Evolutionary conservation across 2,797 vertebrate species (phyloP).

Genomic region (Phalloptychus januarius): DNA sequence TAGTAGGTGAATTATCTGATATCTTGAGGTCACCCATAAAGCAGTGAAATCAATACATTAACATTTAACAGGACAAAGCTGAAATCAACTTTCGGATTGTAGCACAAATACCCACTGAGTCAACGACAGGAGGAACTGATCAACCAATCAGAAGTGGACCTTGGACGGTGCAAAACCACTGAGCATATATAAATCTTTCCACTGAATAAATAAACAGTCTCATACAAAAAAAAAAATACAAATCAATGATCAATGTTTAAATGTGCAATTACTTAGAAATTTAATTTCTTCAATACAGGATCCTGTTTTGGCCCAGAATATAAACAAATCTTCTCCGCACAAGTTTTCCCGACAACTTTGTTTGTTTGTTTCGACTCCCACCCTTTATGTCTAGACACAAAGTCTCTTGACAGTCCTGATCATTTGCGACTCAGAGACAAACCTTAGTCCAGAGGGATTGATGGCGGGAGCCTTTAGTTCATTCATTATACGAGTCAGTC

Average conservation of each 20-base stretch:
- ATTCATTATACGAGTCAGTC: constrained; percentile 69
- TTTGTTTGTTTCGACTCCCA: constrained; percentile 35
- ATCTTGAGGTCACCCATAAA: background rate
- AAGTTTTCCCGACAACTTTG: background rate
- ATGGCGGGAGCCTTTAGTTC: constrained; percentile 41
- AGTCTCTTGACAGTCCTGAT: constrained; percentile 54
- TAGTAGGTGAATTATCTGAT: too few species aligned
- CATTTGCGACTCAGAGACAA: constrained; percentile 35
- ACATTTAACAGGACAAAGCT: background rate
- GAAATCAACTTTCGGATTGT: background rate
- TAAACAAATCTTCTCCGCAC: constrained; percentile 43
- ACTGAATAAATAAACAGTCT: background rate
- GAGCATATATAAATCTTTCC: background rate
- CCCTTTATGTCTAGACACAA: constrained; percentile 48
- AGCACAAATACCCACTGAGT: background rate
- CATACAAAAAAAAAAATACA: background rate
- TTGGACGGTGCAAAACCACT: background rate
- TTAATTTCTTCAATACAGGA: background rate
- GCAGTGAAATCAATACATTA: background rate
- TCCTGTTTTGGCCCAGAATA: background rate
- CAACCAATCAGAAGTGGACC: background rate
- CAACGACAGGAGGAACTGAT: background rate
- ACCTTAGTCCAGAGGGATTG: constrained; percentile 57
- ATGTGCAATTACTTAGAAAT: background rate
- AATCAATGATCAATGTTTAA: background rate